Percentiles rank a stretch among this genome's conserved stretches.
Evolutionary conservation across 2,113 vertebrate species (phyloP).

Genomic region (Calidris pugnax): DNA sequence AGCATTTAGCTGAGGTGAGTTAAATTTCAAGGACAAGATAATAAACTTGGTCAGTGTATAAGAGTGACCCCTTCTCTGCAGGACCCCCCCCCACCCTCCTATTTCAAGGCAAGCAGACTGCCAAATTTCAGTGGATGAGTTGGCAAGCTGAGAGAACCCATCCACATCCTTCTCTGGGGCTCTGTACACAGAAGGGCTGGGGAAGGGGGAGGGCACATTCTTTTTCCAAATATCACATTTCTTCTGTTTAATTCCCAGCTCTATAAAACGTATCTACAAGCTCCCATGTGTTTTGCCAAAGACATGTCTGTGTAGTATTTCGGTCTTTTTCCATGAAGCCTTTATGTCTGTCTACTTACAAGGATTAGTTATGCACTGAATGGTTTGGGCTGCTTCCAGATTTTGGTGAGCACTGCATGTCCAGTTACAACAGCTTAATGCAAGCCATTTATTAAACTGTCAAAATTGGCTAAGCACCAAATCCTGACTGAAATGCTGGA

Average conservation of each 20-base stretch:
- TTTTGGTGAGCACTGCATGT: neutral
- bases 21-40: neutral
- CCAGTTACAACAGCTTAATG: neutral
- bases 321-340: neutral
- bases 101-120: neutral
- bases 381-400: constrained; percentile 22
- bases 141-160: neutral
- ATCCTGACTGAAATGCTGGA: neutral
- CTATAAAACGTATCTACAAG: neutral
- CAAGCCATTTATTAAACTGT: constrained; percentile 9
- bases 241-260: neutral
- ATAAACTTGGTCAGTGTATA: neutral
- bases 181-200: neutral
- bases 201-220: accelerated
- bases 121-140: neutral
- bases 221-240: neutral
- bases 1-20: neutral
- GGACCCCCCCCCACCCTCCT: too few species aligned
- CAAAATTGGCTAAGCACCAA: neutral
- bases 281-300: neutral
- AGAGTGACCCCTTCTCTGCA: neutral
- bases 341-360: neutral
- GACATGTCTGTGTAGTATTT: neutral
- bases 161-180: neutral
- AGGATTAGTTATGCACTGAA: constrained; percentile 28